phyloP scores from a whole-genome alignment of 2,888 invertebrate genomes.

The Cephus sareptanus region DNA sequence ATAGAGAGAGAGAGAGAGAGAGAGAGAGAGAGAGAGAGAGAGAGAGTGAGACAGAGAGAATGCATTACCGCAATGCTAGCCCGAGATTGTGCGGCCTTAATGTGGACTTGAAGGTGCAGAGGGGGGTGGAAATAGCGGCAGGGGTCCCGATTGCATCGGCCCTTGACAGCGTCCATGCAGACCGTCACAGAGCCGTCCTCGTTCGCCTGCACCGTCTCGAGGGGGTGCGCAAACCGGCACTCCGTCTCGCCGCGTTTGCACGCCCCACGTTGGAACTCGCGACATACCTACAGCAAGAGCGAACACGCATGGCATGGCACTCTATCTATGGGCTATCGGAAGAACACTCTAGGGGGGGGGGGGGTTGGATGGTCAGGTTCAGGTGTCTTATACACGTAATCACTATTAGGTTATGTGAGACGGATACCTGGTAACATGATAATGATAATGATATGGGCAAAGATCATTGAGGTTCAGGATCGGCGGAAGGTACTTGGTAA shows the following conservation, averaged over 20 bases:
- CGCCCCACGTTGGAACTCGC: constrained; percentile 98
- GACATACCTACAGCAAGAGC: constrained; percentile 87
- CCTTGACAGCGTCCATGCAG: constrained; percentile 99
- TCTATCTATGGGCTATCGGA: constrained; percentile 56
- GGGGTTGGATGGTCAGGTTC: background rate
- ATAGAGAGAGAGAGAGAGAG: constrained; percentile 29
- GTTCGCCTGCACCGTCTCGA: constrained; percentile 95
- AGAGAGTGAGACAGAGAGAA: constrained; percentile 63
- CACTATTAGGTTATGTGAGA: no score
- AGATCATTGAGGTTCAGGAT: no score
- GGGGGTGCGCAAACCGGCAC: constrained; percentile 99
- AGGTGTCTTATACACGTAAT: no score
- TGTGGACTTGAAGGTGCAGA: constrained; percentile 99
- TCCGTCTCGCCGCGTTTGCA: constrained; percentile 97
- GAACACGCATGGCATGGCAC: constrained; percentile 67
- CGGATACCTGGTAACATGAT: no score
- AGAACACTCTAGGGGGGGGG: constrained; percentile 32
- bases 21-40: constrained; percentile 57
- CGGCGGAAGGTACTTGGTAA: no score
- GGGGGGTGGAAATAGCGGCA: constrained; percentile 99
- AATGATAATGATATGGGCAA: no score
- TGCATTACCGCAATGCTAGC: constrained; percentile 67
- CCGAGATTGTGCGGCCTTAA: constrained; percentile 97
- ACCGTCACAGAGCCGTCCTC: constrained; percentile 99
- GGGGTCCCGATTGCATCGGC: constrained; percentile 98